phyloP scores from a whole-genome alignment of 2,888 invertebrate genomes.

The Melanostoma scalare region DNA sequence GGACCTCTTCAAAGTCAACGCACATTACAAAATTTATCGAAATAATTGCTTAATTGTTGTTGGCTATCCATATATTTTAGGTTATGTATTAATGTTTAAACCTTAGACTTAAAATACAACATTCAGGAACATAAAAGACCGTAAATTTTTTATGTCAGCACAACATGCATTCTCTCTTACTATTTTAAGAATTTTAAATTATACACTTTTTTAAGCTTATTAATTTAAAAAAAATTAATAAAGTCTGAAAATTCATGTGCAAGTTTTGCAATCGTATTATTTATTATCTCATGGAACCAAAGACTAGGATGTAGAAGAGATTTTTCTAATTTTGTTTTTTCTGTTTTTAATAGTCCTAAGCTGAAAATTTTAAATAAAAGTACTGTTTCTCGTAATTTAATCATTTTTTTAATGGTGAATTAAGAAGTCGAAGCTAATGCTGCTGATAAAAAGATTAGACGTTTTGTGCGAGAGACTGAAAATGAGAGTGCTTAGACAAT shows the following conservation, averaged over 20 bases:
- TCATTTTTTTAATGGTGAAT: too few relatives aligned
- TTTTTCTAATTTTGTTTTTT: too few relatives aligned
- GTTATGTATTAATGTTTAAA: conserved; percentile 14
- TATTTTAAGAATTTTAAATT: background rate
- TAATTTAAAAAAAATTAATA: conserved; percentile 9
- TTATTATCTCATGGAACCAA: conserved; percentile 67
- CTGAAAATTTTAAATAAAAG: too few relatives aligned
- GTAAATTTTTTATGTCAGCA: conserved; percentile 19
- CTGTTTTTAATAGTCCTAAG: too few relatives aligned
- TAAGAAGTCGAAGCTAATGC: too few relatives aligned
- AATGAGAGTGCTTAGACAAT: too few relatives aligned
- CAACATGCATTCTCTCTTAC: conserved; percentile 40
- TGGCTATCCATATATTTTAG: conserved; percentile 20
- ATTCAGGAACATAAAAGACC: conserved; percentile 56
- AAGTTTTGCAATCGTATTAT: background rate
- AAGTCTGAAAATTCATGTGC: background rate
- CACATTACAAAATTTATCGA: conserved; percentile 40
- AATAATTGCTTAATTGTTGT: conserved; percentile 26
- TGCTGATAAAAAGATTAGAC: too few relatives aligned
- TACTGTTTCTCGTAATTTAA: too few relatives aligned
- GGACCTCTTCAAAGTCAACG: background rate
- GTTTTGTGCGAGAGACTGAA: too few relatives aligned
- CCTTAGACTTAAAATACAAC: conserved; percentile 19
- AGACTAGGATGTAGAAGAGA: conserved; percentile 56
- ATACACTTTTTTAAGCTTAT: conserved; percentile 24